Conservation (phyloP, 2,113 vertebrate species). For the Colinus virginianus region DNA sequence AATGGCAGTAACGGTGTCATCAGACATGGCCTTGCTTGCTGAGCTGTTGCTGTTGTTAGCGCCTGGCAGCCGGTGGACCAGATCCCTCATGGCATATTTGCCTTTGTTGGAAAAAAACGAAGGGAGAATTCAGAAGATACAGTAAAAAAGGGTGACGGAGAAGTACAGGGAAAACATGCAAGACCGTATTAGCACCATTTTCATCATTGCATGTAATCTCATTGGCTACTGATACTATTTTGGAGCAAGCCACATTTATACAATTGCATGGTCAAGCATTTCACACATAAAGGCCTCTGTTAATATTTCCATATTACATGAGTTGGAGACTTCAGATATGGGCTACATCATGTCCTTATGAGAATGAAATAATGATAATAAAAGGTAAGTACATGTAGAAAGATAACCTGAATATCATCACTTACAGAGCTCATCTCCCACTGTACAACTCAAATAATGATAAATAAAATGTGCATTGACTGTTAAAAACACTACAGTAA, state of each 20-base stretch:
- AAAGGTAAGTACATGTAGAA: neutral
- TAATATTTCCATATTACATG: neutral
- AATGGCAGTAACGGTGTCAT: constrained; percentile 96
- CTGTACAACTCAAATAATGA: neutral
- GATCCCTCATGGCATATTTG: constrained; percentile 98
- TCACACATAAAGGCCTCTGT: neutral
- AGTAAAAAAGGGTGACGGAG: neutral
- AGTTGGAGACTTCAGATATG: neutral
- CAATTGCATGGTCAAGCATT: neutral
- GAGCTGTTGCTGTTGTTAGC: constrained; percentile 87
- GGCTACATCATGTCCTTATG: neutral
- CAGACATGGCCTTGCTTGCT: constrained; percentile 94
- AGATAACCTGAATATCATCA: neutral
- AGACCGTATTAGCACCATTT: constrained; percentile 17
- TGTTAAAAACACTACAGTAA: neutral
- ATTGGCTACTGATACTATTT: neutral
- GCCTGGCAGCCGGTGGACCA: constrained; percentile 95
- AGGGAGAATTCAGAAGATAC: constrained; percentile 55
- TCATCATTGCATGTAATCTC: neutral
- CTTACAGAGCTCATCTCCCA: neutral
- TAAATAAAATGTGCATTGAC: neutral
- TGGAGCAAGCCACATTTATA: constrained; percentile 16
- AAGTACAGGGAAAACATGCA: constrained; percentile 40
- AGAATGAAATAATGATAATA: neutral
- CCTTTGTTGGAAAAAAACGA: constrained; percentile 79